A percentile compares a stretch with the other conserved stretches of the same genome.
phyloP scores from a whole-genome alignment of 2,888 invertebrate species.

The Andricus quercusramuli region DNA sequence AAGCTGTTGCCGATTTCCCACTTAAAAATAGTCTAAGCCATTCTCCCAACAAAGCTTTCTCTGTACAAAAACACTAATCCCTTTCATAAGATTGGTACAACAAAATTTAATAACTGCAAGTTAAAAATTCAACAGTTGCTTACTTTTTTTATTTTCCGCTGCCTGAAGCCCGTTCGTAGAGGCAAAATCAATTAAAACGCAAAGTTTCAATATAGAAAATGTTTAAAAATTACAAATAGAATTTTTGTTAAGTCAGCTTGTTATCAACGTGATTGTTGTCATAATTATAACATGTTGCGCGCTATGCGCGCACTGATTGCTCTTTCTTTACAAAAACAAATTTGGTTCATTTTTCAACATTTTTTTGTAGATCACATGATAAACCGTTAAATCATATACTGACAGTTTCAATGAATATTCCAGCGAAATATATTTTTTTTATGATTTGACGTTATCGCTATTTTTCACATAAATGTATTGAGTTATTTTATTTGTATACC shows the following conservation, averaged over 20 bases:
- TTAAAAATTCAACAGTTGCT: neutral
- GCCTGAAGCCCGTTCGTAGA: neutral
- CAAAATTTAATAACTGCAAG: slow-evolving; percentile 1
- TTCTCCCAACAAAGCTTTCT: neutral
- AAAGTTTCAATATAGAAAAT: neutral
- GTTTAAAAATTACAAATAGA: neutral
- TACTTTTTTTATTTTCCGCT: neutral
- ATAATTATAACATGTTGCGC: neutral
- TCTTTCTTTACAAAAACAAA: no score
- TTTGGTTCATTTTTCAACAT: no score
- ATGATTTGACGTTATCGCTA: no score
- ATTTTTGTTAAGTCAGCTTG: neutral
- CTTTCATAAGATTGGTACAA: neutral
- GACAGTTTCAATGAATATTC: no score
- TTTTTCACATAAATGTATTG: no score
- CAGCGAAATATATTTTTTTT: no score
- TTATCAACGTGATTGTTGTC: neutral
- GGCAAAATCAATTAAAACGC: slow-evolving; percentile 7
- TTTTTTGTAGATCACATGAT: no score
- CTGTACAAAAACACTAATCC: slow-evolving; percentile 1
- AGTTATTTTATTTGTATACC: no score
- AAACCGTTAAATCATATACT: no score
- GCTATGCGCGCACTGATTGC: no score
- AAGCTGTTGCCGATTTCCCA: slow-evolving; percentile 59
- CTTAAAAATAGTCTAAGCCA: neutral